A percentile compares a stretch with the other conserved stretches of the same genome.
Conservation (phyloP, 2,113 vertebrate species). For the Eonycteris spelaea region DNA sequence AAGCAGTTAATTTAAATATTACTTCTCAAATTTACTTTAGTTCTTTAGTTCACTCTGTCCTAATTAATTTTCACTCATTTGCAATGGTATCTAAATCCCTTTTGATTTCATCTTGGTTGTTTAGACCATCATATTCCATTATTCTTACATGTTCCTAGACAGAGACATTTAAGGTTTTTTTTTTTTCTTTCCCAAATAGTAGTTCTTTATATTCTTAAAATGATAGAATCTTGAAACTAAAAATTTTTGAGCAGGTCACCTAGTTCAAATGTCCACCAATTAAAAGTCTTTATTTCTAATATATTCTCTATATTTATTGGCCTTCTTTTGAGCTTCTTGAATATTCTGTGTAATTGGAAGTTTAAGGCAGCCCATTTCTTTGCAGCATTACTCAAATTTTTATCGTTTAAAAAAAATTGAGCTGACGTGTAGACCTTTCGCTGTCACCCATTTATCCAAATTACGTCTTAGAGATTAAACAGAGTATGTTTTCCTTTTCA, state of each 20-base stretch:
- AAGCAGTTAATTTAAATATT: neutral
- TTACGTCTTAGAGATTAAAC: neutral
- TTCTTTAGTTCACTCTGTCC: neutral
- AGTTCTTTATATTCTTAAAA: neutral
- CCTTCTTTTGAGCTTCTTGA: neutral
- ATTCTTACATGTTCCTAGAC: neutral
- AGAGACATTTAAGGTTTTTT: neutral
- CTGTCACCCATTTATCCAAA: neutral
- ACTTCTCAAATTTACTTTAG: neutral
- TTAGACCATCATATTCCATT: neutral
- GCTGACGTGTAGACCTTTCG: neutral
- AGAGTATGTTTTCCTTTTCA: neutral
- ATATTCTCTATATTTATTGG: neutral
- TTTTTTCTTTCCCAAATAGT: neutral
- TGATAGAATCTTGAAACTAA: neutral
- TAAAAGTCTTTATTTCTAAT: neutral
- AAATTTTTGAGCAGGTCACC: neutral
- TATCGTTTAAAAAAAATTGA: neutral
- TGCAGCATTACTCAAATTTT: neutral
- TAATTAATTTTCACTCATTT: constrained; percentile 4
- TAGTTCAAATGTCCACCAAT: neutral
- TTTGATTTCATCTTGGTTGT: neutral
- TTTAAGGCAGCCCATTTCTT: neutral
- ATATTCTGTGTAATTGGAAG: neutral
- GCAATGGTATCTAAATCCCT: neutral